Base-by-base conservation (phyloP, 2,888 invertebrate species). In the Drosophila longiperda region DNA sequence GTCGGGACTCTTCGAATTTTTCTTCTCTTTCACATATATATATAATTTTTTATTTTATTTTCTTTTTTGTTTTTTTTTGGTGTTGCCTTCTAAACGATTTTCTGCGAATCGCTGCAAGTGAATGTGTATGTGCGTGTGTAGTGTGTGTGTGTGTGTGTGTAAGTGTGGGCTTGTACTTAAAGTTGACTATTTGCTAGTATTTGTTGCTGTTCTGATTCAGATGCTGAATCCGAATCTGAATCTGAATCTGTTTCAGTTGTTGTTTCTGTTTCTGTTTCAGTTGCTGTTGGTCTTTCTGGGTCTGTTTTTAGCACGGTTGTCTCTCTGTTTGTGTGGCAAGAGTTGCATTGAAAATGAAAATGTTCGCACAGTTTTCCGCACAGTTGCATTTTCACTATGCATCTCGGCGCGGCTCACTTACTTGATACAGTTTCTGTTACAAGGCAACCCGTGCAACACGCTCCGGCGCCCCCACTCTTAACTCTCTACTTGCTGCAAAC, bases 281-380 rank as follows among this genome's bases (percentile, higher is more conserved):
- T 17, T 40, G 20, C 52, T 50, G 50, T 12, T 38, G 45, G 45
- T 45, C 45, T 36, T 26, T 29, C 49, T 52, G 48, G 17, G 32
- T n/a, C 54, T 60, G 33, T 34, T 57, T 20, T 33, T 66, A 33
- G 33, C 33, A 9, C 32, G 59, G 57, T 34, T 50, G 50, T 58
- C 49, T 54, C 45, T 34, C 74, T 73, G 80, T 75, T 79, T 80
- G 68, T 74, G 53, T 74, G 83, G 74, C 88, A 85, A 87, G 86
- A 89, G 89, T 72, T 88, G 87, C 90, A 88, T 87, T 88, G 89
- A 88, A 90, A 87, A 87, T 89, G 86, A 87, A 87, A 90, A 87
- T 87, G 89, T 90, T 87, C 87, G 87, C 87, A 90, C 90, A 90
- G 90, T 87, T 87, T 87, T 87, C 90, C 89, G 90, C 87, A 87